Evolutionary conservation across 2,888 invertebrate species (phyloP).

Genomic region (Brachyptera risi): DNA sequence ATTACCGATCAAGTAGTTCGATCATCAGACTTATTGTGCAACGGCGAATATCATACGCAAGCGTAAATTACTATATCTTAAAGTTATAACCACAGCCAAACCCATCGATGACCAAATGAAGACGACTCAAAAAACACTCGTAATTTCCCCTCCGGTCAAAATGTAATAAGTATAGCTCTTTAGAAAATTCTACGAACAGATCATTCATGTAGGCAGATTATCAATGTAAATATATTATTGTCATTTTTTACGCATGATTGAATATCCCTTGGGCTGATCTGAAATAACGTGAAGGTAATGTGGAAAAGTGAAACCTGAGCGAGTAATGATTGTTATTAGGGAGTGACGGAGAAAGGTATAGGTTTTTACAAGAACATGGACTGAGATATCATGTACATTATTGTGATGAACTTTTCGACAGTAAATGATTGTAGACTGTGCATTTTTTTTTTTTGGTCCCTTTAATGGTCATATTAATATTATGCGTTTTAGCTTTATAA

Average conservation of each 20-base stretch:
- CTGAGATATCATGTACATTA: too few species aligned
- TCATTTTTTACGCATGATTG: constrained; percentile 4
- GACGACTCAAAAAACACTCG: constrained; percentile 5
- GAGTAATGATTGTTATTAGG: background rate
- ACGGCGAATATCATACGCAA: too few species aligned
- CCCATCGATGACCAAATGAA: constrained; percentile 2
- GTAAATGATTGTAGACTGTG: too few species aligned
- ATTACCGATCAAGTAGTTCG: too few species aligned
- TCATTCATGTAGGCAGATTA: constrained; percentile 6
- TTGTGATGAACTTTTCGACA: too few species aligned
- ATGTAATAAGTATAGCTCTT: background rate
- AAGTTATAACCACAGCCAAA: too few species aligned
- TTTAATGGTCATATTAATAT: too few species aligned
- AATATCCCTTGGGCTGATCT: background rate
- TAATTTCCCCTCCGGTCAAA: background rate
- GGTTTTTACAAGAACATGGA: too few species aligned
- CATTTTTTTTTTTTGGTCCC: too few species aligned
- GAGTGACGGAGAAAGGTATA: constrained; percentile 9
- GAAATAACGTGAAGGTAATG: background rate
- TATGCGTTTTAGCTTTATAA: too few species aligned
- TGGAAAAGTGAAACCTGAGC: constrained; percentile 5
- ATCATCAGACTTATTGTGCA: too few species aligned
- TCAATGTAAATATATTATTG: constrained; percentile 14
- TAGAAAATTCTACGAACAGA: background rate
- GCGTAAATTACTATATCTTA: too few species aligned